Evolutionary conservation across 2,113 vertebrate genomes (phyloP), one percentile per base, ranked within the genome.

Genomic region (Talpa occidentalis): DNA sequence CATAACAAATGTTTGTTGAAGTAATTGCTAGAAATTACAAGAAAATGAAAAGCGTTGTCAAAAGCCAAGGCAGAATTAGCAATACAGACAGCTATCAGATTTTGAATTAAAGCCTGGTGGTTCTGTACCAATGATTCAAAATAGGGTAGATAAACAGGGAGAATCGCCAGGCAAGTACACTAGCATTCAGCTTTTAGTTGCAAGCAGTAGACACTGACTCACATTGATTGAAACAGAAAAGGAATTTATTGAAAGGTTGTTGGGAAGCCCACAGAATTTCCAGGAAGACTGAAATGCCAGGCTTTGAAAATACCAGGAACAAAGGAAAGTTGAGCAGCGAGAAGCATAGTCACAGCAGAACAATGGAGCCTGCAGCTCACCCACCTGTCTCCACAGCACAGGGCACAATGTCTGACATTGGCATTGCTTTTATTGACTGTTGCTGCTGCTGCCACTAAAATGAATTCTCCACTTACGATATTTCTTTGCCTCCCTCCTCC

Each of bases 301-400:
- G 30, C 35, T 85, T 90, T 74, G 82, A 82, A 94, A 83, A 44
- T 44, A 72, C 47, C 70, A 83, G 81, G 78, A 91, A 91, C 77
- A 88, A 88, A 94, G 81, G 84, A 77, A 22, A 44, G 37, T 52
- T 44, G 26, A 35, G 52, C 19, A 84, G 37, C 40, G 72, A 62
- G 54, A 59, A 64, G 37, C 21, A n/a, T n/a, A 64, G 56, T 16
- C 52, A 11, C 0, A 0, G 40, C 70, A 79, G 6, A 91, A 70
- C 47, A 81, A 52, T 40, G 40, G 49, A 69, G 35, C 40, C 91
- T 52, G 52, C 64, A 26, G 49, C 64, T 69, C 72, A 22, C 54
- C 47, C 32, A 30, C 74, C 64, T 86, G 70, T 81, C 42, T 81
- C 73, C 16, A 14, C 37, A 42, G 60, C 62, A 21, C 12, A 3